A percentile compares a stretch with the other conserved stretches of the same genome.
These are phyloP conservation scores for Fabriciana adippe DNA, from an alignment of 2,888 invertebrate genomes.

Conservation along the genomic window DNA sequence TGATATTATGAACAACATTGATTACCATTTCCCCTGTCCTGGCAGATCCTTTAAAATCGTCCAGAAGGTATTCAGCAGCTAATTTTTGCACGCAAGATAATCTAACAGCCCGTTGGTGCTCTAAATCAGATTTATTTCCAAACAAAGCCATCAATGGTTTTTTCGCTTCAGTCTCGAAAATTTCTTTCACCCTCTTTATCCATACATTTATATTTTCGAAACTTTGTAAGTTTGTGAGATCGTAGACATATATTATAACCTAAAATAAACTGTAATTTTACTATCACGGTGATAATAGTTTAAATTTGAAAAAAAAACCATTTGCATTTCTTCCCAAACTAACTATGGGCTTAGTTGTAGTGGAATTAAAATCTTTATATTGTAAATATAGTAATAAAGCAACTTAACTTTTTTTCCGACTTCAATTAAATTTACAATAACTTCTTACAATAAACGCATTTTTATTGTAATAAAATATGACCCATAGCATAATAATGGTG, in stretches of 20 bases:
- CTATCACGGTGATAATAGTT: not conserved
- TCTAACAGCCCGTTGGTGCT: conserved; percentile 87
- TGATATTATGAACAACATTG: not conserved
- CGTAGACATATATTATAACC: conserved; percentile 91
- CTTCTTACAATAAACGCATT: not conserved
- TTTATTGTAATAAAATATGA: not conserved
- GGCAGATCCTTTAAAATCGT: conserved; percentile 85
- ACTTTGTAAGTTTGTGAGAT: conserved; percentile 90
- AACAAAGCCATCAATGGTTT: conserved; percentile 83
- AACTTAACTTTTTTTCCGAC: too few relatives aligned
- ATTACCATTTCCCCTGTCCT: conserved; percentile 87
- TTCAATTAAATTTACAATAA: not conserved
- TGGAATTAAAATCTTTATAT: too few relatives aligned
- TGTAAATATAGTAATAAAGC: too few relatives aligned
- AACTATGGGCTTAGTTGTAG: too few relatives aligned
- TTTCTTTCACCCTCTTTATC: conserved; percentile 81
- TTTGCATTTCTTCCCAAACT: too few relatives aligned
- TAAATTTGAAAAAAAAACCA: not conserved
- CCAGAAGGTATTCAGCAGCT: conserved; percentile 83
- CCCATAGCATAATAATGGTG: too few relatives aligned
- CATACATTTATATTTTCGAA: conserved; percentile 90
- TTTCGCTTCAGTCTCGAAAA: conserved; percentile 66
- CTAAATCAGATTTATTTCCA: conserved; percentile 88
- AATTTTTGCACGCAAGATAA: conserved; percentile 85
- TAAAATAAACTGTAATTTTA: conserved; percentile 56